Evolutionary conservation across 2,113 vertebrate species (phyloP).

Genomic region (Lota lota): DNA sequence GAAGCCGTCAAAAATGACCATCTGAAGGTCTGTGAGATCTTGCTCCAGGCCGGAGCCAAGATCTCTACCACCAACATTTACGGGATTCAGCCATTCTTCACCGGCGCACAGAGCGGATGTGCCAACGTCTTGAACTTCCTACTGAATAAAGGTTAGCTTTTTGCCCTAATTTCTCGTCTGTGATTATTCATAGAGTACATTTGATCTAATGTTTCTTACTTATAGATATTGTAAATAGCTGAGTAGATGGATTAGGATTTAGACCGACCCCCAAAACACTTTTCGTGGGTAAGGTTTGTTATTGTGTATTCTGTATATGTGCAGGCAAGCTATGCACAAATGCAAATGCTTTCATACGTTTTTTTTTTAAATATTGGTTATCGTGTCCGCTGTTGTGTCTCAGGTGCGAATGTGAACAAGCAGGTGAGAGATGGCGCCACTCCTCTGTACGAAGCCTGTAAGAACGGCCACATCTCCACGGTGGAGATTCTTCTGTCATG

Average conservation of each 20-base stretch:
- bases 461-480: slow-evolving; percentile 75
- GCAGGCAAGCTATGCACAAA: too few species aligned
- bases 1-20: slow-evolving; percentile 79
- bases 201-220: too few species aligned
- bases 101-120: slow-evolving; percentile 82
- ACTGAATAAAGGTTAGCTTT: slow-evolving; percentile 49
- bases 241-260: too few species aligned
- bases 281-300: too few species aligned
- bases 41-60: slow-evolving; percentile 79
- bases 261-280: too few species aligned
- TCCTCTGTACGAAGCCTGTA: slow-evolving; percentile 84
- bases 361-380: too few species aligned
- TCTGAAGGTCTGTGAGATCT: slow-evolving; percentile 76
- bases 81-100: slow-evolving; percentile 81
- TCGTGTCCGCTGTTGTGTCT: too few species aligned
- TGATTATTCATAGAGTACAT: neutral
- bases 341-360: too few species aligned
- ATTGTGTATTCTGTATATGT: too few species aligned
- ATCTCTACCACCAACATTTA: slow-evolving; percentile 78
- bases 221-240: too few species aligned
- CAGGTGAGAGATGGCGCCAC: slow-evolving; percentile 81
- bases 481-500: slow-evolving; percentile 80
- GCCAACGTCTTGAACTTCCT: slow-evolving; percentile 76
- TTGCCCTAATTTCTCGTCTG: neutral
- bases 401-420: slow-evolving; percentile 84